Evolutionary conservation across 64 coral and sea anemone genomes (phyloP), one percentile per base, ranked within the genome.

Genomic region (Dendrophyllia cribrosa): DNA sequence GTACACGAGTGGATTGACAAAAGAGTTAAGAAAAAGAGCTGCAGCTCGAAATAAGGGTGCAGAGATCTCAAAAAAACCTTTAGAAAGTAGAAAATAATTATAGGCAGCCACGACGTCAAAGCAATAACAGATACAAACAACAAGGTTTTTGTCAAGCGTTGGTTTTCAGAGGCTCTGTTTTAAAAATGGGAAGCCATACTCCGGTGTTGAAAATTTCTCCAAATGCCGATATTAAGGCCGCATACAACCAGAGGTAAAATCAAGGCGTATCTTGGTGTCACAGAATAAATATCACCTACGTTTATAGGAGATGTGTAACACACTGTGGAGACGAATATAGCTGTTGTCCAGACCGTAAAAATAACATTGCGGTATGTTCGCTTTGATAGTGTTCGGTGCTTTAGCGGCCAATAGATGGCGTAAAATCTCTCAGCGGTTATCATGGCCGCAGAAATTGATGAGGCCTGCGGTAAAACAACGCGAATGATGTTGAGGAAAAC

Each of bases 121-220:
- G 74, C 48, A 19, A 76, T 6, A 20, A 51, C 0, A n/a, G 74
- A 76, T 21, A 76, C 74, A 76, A 76, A 52, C 49, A 52, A 6
- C 74, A 76, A 76, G 19, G 74, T 53, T 20, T 76, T 76, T 76
- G 74, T 76, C 9, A 76, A 53, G 49, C 48, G 74, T 4, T n/a
- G 19, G 49, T 76, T 76, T 76, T 53, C 0, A 45, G 5, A 74
- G 71, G 34, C 43, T 74, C 71, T 74, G 43, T 48, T 74, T 14
- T 14, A 43, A 8, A 46, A 43, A 12, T 45, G 71, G 15, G 71
- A 1, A 16, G 44, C 11, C 3, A 16, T 43, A 47, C 4, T 19
- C 15, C 34, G 34, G 34, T 22, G 24, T 16, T 17, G 43, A 47
- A 74, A 74, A 3, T 74, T 74, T 74, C 12, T 74, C 43, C 34